Base-by-base conservation (phyloP, 2,113 vertebrate genomes). In the Pristiophorus japonicus region DNA sequence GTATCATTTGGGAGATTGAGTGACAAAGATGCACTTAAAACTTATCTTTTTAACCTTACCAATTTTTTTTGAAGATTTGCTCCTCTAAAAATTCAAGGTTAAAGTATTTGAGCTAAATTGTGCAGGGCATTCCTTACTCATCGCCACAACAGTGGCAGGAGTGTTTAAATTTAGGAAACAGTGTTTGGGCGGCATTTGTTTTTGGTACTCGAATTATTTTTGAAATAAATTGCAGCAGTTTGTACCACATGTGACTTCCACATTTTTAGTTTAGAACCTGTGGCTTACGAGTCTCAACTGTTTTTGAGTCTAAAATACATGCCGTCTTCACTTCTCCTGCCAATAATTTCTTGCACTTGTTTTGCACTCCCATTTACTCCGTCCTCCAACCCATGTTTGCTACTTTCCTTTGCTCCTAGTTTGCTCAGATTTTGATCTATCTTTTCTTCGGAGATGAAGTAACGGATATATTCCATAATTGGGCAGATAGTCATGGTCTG, bases 1-100 rank as follows among this genome's bases (percentile, higher is more conserved):
- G 93, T 67, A 94, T 94, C 42, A 67, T 94, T 70, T 47, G 93
- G 93, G 38, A 16, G 93, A 70, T 51, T 73, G 42, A 73, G 67
- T 51, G 93, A 51, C 45, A 94, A 70, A 94, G 93, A n/a, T 51
- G 27, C 24, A 51, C 66, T 51, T 47, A 18, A 38, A 92, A 24
- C 47, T 94, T 73, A 70, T 73, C 66, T 94, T 70, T 92, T 92
- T 92, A 92, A 63, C 16, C n/a, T 92, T 34, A 47, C 27, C 42
- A 94, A 94, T 14, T 70, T 67, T 70, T 67, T 70, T 47, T n/a
- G 11, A 34, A 90, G 27, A 59, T 62, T 34, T 94, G 22, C 38
- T 94, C 38, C 42, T 70, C 24, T 51, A 67, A 47, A 94, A 70
- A 94, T 45, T 47, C 66, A 94, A 94, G 93, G 93, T 70, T 51